phyloP scores from a whole-genome alignment of 2,888 invertebrate genomes.

The Nemurella pictetii region DNA sequence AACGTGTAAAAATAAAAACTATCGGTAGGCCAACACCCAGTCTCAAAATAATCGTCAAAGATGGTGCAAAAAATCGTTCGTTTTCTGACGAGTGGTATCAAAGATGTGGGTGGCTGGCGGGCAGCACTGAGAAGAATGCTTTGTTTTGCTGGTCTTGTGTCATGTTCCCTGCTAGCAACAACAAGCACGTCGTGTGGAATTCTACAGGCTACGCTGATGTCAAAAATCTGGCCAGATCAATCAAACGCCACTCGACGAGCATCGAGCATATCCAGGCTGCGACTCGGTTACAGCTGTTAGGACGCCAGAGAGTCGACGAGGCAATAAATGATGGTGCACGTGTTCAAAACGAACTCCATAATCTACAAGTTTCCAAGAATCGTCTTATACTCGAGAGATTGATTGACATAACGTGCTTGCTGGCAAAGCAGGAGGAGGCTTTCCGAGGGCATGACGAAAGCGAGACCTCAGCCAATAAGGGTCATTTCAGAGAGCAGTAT shows the following conservation, averaged over 20 bases:
- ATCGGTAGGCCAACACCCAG: neutral
- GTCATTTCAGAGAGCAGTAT: neutral
- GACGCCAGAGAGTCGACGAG: neutral
- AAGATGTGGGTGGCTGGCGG: neutral
- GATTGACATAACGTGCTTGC: neutral
- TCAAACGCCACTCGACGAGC: neutral
- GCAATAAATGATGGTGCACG: neutral
- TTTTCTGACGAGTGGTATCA: neutral
- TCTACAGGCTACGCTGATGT: neutral
- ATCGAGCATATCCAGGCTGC: neutral
- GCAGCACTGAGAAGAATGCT: neutral
- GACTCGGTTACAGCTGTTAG: neutral
- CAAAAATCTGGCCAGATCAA: neutral
- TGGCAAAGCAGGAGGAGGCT: neutral
- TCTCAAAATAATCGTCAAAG: neutral
- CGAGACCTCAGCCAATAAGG: neutral
- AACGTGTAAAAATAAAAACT: neutral
- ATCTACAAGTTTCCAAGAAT: neutral
- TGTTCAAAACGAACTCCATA: neutral
- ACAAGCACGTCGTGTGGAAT: neutral
- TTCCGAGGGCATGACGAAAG: slow-evolving; percentile 13
- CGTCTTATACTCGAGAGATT: neutral
- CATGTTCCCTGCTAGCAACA: neutral
- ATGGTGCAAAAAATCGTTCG: neutral
- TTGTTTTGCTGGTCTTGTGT: slow-evolving; percentile 27